Conservation (phyloP, 2,888 invertebrate species). For the Brenthis daphne region DNA sequence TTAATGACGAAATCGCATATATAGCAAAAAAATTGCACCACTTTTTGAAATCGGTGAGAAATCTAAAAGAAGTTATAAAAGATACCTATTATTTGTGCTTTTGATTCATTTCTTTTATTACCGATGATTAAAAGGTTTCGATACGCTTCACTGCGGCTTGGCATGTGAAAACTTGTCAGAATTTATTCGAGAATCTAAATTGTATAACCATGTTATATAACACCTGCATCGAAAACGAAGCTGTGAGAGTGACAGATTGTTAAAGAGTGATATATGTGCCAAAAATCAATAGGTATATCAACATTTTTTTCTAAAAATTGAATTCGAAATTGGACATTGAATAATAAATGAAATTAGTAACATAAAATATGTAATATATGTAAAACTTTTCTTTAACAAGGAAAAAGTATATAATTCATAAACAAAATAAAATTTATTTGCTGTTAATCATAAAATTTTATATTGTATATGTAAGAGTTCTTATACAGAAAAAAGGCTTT, state of each 20-base stretch:
- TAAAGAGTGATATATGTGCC: constrained; percentile 14
- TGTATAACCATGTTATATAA: constrained; percentile 14
- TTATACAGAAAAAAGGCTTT: no score
- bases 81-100: constrained; percentile 3
- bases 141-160: constrained; percentile 13
- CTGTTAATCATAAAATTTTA: no score
- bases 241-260: constrained; percentile 16
- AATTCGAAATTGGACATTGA: no score
- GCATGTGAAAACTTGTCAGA: constrained; percentile 12
- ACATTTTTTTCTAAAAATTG: no score
- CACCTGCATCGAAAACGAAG: constrained; percentile 19
- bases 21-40: no score
- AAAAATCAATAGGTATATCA: background rate
- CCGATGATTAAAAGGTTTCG: constrained; percentile 9
- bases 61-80: constrained; percentile 9
- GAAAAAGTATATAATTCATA: no score
- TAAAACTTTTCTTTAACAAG: no score
- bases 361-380: no score
- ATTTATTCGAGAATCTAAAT: constrained; percentile 5
- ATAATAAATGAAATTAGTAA: no score
- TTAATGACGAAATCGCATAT: no score
- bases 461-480: no score
- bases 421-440: no score
- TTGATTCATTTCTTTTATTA: constrained; percentile 7
- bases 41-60: constrained; percentile 6